Evolutionary conservation across 2,113 vertebrate genomes (phyloP).

Genomic region (Siniperca chuatsi): DNA sequence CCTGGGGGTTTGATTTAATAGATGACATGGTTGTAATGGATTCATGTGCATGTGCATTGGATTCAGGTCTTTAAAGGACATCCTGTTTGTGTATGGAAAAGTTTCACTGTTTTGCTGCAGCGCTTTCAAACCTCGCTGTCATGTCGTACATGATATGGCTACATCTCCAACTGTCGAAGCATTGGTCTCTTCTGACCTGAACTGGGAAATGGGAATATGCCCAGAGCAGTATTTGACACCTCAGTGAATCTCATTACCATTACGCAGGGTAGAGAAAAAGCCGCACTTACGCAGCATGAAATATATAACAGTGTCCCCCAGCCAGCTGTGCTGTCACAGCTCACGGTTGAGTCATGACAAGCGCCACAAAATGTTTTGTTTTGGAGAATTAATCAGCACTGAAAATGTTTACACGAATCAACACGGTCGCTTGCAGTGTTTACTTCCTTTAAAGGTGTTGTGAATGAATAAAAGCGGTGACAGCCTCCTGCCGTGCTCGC

Average conservation of each 20-base stretch:
- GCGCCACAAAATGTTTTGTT: constrained; percentile 36
- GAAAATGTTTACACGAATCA: constrained; percentile 53
- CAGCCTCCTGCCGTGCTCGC: constrained; percentile 30
- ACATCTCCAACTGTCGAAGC: constrained; percentile 67
- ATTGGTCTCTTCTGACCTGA: constrained; percentile 73
- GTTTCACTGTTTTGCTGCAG: constrained; percentile 46
- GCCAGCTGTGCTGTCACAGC: constrained; percentile 61
- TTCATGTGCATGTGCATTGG: constrained; percentile 20
- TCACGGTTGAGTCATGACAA: constrained; percentile 32
- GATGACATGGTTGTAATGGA: constrained; percentile 47
- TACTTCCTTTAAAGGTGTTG: constrained; percentile 32
- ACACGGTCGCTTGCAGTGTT: constrained; percentile 13
- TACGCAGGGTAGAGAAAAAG: constrained; percentile 68
- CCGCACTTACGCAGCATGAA: constrained; percentile 70
- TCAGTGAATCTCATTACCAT: constrained; percentile 77
- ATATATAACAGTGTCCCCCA: constrained; percentile 59
- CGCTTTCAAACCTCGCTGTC: constrained; percentile 62
- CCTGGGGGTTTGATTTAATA: constrained; percentile 60
- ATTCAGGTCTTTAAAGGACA: constrained; percentile 18
- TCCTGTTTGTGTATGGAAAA: constrained; percentile 18
- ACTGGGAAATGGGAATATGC: constrained; percentile 66
- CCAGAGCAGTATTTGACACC: constrained; percentile 76
- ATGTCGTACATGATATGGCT: constrained; percentile 63
- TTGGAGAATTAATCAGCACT: constrained; percentile 29
- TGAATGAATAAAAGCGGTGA: constrained; percentile 35